Evolutionary conservation across 2,797 vertebrate genomes (phyloP), one percentile per base, ranked within the genome.

Genomic region (Coranthus polyacanthus): DNA sequence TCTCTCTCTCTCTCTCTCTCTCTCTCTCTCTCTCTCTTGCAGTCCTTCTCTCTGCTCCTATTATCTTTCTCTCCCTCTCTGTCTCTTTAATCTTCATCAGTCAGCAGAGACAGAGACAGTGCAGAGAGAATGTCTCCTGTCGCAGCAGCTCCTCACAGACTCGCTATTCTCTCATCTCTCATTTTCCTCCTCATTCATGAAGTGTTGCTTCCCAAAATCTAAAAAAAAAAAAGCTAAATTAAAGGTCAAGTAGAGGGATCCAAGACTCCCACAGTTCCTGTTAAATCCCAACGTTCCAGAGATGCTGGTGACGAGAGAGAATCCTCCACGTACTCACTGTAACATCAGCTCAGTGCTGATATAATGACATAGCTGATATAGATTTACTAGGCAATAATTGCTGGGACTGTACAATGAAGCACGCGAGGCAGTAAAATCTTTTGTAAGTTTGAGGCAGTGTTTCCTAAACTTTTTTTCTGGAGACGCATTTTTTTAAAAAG

Each of bases 21-120:
- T 26, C 12, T 22, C 38, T 7, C 26, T 54, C 61, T 59, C 53
- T 65, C 60, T 78, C 58, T 83, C 52, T 64, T 63, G 52, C 84
- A 87, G 79, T 90, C 89, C 84, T 79, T 88, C 87, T 88, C 52
- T 78, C 81, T 76, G 65, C 82, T 76, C 63, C 60, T 68, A 74
- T 82, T 88, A 90, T 88, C 86, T 86, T 54, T 59, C 60, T 60
- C 73, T 59, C 60, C 58, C 73, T 84, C 75, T 76, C 75, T 78
- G 70, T 84, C 85, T 78, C 83, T 87, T 80, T 92, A 91, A 91
- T 93, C 89, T 88, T 78, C 85, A 89, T 89, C 91, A 85, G 83
- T 89, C 85, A 81, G 84, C 87, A 81, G 67, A 89, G 72, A 75
- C 79, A 84, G 74, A 84, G 62, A 85, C 78, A 73, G 73, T 68